Percentiles rank a stretch among this genome's conserved stretches.
Conservation (phyloP, 2,113 vertebrate genomes). For the Stercorarius parasiticus region DNA sequence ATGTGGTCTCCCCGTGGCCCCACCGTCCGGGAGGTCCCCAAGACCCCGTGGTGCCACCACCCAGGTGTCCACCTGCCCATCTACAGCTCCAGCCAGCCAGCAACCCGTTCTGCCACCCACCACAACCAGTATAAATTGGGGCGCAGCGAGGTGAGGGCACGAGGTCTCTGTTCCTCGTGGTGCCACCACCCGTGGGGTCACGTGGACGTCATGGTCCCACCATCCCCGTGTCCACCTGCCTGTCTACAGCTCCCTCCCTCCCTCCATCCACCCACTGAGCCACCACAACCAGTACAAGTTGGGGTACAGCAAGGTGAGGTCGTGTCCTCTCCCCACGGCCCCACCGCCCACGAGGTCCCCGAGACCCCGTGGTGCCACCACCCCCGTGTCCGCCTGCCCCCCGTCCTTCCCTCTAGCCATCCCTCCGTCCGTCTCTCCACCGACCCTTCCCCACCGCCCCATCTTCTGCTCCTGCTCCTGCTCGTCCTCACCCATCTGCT, state of each 20-base stretch:
- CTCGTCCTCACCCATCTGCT: not conserved
- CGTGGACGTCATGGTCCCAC: not conserved
- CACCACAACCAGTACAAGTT: not conserved
- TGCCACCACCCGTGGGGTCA: not conserved
- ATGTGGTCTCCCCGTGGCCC: too few species aligned
- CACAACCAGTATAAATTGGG: not conserved
- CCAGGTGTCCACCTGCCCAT: not conserved
- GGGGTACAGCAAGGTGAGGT: not conserved
- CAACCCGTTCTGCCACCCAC: not conserved
- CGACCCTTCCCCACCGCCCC: not conserved
- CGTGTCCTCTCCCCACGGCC: not conserved
- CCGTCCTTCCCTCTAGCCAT: not conserved
- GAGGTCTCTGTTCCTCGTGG: not conserved
- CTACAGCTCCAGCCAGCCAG: not conserved
- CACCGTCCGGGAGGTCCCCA: too few species aligned
- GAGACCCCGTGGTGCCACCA: not conserved
- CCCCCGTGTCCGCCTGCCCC: not conserved
- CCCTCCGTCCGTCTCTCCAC: not conserved
- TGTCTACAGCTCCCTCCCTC: not conserved
- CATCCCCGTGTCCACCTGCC: not conserved
- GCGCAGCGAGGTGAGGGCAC: not conserved
- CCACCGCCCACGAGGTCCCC: not conserved
- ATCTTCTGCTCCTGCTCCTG: not conserved
- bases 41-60: too few species aligned
- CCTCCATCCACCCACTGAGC: not conserved